phyloP scores from a whole-genome alignment of 35 echinoderm and acorn worm genomes.

The Ophiothrix spiculata region DNA sequence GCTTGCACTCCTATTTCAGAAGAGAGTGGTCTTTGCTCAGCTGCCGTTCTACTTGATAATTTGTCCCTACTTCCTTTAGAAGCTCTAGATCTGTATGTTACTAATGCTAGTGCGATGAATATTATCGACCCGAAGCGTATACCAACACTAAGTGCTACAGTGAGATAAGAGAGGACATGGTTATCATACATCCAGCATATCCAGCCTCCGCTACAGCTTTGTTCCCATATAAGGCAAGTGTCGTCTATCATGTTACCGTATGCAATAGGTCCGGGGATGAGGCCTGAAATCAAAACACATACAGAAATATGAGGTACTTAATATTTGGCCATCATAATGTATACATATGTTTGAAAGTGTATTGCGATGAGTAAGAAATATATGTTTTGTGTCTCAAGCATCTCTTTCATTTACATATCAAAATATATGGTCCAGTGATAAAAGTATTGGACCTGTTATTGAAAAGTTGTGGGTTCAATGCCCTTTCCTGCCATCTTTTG shows the following conservation, averaged over 20 bases:
- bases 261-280: constrained; percentile 42
- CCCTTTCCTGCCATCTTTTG: no score
- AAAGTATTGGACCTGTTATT: no score
- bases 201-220: constrained; percentile 19
- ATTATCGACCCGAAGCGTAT: neutral
- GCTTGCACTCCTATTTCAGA: neutral
- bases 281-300: constrained; percentile 4
- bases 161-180: constrained; percentile 5
- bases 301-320: neutral
- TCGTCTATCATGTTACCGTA: constrained; percentile 38
- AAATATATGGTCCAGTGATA: no score
- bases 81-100: neutral
- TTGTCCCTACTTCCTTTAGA: neutral
- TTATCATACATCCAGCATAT: constrained; percentile 54
- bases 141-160: neutral
- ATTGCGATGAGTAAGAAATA: no score
- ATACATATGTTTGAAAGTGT: no score
- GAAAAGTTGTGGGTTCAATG: no score
- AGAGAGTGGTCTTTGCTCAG: neutral
- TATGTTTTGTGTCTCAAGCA: no score
- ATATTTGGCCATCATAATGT: no score
- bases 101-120: neutral
- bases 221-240: constrained; percentile 39
- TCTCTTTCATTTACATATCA: no score
- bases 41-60: neutral